These are phyloP conservation scores for Centruroides vittatus DNA, from an alignment of 1,140 invertebrate species.

Conservation along the genomic window DNA sequence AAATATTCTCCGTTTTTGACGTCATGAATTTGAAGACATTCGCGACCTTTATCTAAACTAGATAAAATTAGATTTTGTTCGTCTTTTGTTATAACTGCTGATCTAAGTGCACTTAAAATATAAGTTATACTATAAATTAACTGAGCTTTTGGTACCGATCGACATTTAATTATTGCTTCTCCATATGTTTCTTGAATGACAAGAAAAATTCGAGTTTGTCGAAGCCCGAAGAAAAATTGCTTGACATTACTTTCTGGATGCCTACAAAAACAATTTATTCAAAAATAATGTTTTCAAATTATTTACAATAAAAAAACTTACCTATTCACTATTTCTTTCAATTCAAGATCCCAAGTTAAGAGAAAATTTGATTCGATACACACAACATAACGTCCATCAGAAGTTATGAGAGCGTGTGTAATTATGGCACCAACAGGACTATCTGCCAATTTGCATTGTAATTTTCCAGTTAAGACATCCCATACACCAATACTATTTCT, in stretches of 20 bases:
- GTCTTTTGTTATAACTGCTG: slow-evolving; percentile 52
- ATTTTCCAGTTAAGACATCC: slow-evolving; percentile 69
- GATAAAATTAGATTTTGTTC: slow-evolving; percentile 66
- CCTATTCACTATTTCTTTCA: slow-evolving; percentile 49
- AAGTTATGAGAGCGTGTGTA: slow-evolving; percentile 76
- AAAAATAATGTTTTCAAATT: background rate
- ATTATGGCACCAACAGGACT: slow-evolving; percentile 87
- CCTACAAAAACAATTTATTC: background rate
- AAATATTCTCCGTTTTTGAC: slow-evolving; percentile 64
- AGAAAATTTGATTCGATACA: slow-evolving; percentile 86
- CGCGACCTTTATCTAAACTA: slow-evolving; percentile 33
- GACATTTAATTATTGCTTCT: no score
- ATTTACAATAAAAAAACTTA: background rate
- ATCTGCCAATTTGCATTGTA: slow-evolving; percentile 73
- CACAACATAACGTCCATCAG: slow-evolving; percentile 62
- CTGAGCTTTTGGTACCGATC: no score
- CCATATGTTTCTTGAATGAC: no score
- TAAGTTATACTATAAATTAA: no score
- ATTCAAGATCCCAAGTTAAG: slow-evolving; percentile 56
- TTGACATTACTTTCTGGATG: background rate
- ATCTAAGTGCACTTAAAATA: background rate
- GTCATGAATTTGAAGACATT: slow-evolving; percentile 69
- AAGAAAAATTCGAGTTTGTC: no score
- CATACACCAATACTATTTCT: slow-evolving; percentile 88
- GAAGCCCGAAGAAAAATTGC: no score